Percentiles rank a stretch among this genome's conserved stretches.
These are phyloP conservation scores for Emys orbicularis DNA, from an alignment of 2,797 vertebrate genomes.

Conservation along the genomic window DNA sequence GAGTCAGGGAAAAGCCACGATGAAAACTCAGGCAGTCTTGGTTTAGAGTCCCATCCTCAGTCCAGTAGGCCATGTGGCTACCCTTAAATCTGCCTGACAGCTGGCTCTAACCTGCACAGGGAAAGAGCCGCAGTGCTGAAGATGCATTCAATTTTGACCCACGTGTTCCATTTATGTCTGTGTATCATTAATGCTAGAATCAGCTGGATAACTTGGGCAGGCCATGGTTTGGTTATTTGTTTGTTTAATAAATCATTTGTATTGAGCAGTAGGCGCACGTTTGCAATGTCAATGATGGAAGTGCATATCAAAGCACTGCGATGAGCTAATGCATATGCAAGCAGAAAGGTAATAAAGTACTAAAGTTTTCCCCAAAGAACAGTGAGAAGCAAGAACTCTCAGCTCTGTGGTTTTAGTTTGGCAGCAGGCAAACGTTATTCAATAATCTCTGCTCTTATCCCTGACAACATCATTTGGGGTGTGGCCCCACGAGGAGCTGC, in stretches of 20 bases:
- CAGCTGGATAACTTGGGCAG: no score
- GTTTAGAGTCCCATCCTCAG: background rate
- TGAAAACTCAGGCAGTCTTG: background rate
- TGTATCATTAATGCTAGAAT: background rate
- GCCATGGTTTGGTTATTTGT: no score
- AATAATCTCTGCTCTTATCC: background rate
- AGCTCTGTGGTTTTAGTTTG: background rate
- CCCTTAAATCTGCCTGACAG: background rate
- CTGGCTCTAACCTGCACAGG: background rate
- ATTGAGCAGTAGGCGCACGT: background rate
- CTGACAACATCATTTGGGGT: background rate
- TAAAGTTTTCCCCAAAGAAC: background rate
- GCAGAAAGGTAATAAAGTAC: background rate
- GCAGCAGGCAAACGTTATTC: background rate
- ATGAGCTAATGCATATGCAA: no score
- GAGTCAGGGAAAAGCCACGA: background rate
- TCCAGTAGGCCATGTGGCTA: background rate
- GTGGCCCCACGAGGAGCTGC: accelerated
- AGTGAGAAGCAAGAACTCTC: background rate
- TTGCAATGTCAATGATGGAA: background rate
- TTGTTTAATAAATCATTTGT: background rate
- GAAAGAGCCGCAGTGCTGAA: background rate
- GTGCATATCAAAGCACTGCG: background rate
- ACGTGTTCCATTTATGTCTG: background rate
- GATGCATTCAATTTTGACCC: background rate